Evolutionary conservation across 2,797 vertebrate genomes (phyloP), one percentile per base, ranked within the genome.

Genomic region (Hipposideros larvatus): DNA sequence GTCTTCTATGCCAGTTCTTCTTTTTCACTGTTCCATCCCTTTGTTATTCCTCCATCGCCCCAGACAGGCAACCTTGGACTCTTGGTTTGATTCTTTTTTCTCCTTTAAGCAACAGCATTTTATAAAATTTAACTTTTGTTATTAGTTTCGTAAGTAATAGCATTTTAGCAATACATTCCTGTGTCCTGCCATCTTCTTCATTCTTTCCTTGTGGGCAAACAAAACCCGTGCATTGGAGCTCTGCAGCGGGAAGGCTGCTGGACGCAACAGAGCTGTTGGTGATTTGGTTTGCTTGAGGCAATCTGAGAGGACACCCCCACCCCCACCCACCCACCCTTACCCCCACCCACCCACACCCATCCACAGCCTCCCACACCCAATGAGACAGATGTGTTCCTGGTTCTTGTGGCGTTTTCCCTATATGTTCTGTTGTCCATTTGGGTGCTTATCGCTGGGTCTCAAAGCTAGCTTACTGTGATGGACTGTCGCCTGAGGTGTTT

Each of bases 321-420:
- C 1, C 15, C 34, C 5, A 11, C 55, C 26, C 10, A 1, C 46
- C 26, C 15, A 51, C 21, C 4, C 13, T n/a, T n/a, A n/a, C n/a
- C 18, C 5, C 3, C 24, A 43, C n/a, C 26, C 34, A 61, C 22
- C 24, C 0, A 37, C 11, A 1, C 37, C 14, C 11, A 19, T 3
- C 19, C 41, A 28, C 10, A 37, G 37, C 37, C 37, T 37, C 37
- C 37, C 37, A 37, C 37, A 37, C 37, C 37, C 14, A 5, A 31
- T 0, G 22, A 31, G 26, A 66, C 5, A 80, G 22, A 21, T 0
- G 41, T 10, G 15, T 31, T 51, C 11, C 37, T 53, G 41, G 22
- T 37, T 65, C 31, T 61, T n/a, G 3, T 77, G 68, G 10, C 48
- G 13, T 71, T 53, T 91, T 51, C 37, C 59, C 18, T 71, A 4